These are phyloP conservation scores for Pheosia gnoma DNA, from an alignment of 2,888 invertebrate species.

Conservation along the genomic window DNA sequence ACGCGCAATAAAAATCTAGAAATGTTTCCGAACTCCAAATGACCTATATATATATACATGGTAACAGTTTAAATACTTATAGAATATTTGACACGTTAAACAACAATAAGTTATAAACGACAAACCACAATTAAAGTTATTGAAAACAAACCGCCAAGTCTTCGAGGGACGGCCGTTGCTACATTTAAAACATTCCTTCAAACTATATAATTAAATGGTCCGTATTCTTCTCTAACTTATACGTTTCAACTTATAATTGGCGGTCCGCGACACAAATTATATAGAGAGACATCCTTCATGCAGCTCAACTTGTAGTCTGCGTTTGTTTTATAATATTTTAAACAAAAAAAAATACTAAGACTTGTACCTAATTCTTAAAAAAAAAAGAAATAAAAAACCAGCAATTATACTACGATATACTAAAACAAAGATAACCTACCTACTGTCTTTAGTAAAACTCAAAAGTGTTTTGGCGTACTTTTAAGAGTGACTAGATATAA, in stretches of 20 bases:
- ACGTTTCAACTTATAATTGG: constrained; percentile 65
- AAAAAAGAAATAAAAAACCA: too few relatives aligned
- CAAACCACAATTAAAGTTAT: constrained; percentile 39
- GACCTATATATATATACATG: too few relatives aligned
- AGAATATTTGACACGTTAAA: not conserved
- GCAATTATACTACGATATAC: too few relatives aligned
- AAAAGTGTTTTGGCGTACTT: too few relatives aligned
- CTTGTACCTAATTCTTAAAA: too few relatives aligned
- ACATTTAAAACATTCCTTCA: constrained; percentile 60
- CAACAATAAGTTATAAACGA: constrained; percentile 21
- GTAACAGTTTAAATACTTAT: too few relatives aligned
- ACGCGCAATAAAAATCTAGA: too few relatives aligned
- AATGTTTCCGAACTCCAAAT: too few relatives aligned
- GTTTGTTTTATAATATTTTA: not conserved
- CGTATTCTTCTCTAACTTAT: constrained; percentile 54
- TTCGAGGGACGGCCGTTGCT: constrained; percentile 38
- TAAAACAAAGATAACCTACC: too few relatives aligned
- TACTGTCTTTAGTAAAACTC: too few relatives aligned
- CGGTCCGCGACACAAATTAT: constrained; percentile 58
- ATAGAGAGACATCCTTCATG: constrained; percentile 52
- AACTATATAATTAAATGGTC: constrained; percentile 60
- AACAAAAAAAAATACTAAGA: too few relatives aligned
- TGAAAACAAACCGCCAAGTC: constrained; percentile 45
- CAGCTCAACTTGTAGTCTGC: not conserved
- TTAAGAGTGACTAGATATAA: too few relatives aligned